These are phyloP conservation scores for Schrankia costaestrigalis DNA, from an alignment of 2,888 invertebrate genomes.

Conservation along the genomic window DNA sequence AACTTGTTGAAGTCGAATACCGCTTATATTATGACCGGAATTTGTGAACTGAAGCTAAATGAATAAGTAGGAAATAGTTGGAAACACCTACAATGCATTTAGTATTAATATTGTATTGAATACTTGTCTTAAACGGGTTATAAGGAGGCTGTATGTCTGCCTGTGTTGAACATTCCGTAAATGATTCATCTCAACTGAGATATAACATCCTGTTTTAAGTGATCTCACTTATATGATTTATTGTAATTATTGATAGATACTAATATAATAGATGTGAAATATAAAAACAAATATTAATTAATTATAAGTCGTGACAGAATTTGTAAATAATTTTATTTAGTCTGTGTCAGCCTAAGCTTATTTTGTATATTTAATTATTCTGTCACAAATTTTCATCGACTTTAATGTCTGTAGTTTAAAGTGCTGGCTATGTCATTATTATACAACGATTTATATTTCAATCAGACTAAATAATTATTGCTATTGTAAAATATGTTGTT, in stretches of 20 bases:
- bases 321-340: background rate
- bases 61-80: constrained; percentile 9
- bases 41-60: too few relatives aligned
- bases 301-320: constrained; percentile 2
- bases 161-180: constrained; percentile 21
- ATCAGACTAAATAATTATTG: too few relatives aligned
- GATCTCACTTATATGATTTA: constrained; percentile 60
- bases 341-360: too few relatives aligned
- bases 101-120: constrained; percentile 27
- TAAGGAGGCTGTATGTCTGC: constrained; percentile 27
- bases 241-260: constrained; percentile 32
- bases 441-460: too few relatives aligned
- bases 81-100: constrained; percentile 29
- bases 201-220: constrained; percentile 38
- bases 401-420: too few relatives aligned
- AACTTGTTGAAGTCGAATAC: too few relatives aligned
- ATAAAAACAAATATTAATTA: constrained; percentile 5
- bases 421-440: too few relatives aligned
- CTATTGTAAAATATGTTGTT: constrained; percentile 43
- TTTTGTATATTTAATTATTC: too few relatives aligned
- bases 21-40: too few relatives aligned
- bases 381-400: too few relatives aligned
- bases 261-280: constrained; percentile 20
- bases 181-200: constrained; percentile 15
- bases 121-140: constrained; percentile 10